Evolutionary conservation across 2,888 invertebrate species (phyloP).

Genomic region (Cheilosia pagana): DNA sequence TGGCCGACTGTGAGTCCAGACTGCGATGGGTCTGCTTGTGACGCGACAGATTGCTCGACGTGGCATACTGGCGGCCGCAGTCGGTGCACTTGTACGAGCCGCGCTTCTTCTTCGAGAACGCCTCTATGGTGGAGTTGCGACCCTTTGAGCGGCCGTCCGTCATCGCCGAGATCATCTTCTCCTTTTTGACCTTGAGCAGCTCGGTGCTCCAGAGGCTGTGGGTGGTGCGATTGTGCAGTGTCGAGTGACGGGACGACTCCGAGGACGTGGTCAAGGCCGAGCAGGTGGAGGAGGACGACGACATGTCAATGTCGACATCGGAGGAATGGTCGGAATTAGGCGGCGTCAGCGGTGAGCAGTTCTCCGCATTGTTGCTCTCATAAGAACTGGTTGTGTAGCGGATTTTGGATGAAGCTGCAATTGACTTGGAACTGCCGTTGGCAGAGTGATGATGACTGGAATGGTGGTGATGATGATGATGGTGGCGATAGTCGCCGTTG

Average conservation of each 20-base stretch:
- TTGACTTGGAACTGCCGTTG: conserved; percentile 57
- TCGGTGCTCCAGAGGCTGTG: conserved; percentile 77
- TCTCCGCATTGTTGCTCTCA: conserved; percentile 83
- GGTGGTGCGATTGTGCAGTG: conserved; percentile 32
- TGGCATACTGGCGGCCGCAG: conserved; percentile 96
- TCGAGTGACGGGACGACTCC: conserved; percentile 77
- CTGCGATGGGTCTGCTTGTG: conserved; percentile 97
- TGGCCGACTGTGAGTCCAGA: conserved; percentile 96
- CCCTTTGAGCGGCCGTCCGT: conserved; percentile 82
- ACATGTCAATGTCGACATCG: conserved; percentile 87
- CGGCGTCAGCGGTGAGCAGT: conserved; percentile 86
- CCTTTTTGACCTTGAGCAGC: conserved; percentile 66
- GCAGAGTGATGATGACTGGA: conserved; percentile 70
- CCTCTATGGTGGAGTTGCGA: conserved; percentile 77
- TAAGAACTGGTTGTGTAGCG: conserved; percentile 82
- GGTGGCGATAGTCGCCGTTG: conserved; percentile 76
- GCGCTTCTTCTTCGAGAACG: conserved; percentile 80
- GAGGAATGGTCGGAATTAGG: conserved; percentile 90
- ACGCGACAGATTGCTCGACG: conserved; percentile 93
- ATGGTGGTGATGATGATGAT: conserved; percentile 67
- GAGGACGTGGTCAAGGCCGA: conserved; percentile 76
- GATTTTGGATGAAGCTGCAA: conserved; percentile 78
- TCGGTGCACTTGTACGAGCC: conserved; percentile 90
- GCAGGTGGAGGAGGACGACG: conserved; percentile 78
- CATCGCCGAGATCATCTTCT: conserved; percentile 80